phyloP scores from a whole-genome alignment of 2,888 invertebrate genomes.

The Hemistola chrysoprasaria region DNA sequence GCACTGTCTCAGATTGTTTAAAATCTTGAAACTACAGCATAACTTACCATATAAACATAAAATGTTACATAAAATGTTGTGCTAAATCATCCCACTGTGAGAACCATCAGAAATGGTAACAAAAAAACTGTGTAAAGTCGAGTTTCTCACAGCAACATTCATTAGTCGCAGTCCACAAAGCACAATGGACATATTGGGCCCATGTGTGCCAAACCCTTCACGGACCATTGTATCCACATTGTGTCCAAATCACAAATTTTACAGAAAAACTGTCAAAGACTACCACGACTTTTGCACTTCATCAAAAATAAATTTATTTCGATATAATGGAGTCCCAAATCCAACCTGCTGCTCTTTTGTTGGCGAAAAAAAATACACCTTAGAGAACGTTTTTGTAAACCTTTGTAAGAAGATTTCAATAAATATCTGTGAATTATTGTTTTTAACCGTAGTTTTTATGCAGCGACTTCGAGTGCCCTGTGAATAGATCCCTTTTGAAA shows the following conservation, averaged over 20 bases:
- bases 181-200: slow-evolving; percentile 71
- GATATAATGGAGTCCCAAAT: slow-evolving; percentile 57
- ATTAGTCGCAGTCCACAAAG: slow-evolving; percentile 57
- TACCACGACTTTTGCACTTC: slow-evolving; percentile 77
- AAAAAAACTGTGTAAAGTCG: slow-evolving; percentile 34
- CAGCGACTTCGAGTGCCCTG: slow-evolving; percentile 54
- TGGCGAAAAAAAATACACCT: slow-evolving; percentile 42
- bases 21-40: too few species aligned
- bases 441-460: slow-evolving; percentile 54
- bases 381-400: slow-evolving; percentile 39
- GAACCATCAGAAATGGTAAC: slow-evolving; percentile 25
- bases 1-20: too few species aligned
- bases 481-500: slow-evolving; percentile 50
- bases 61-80: slow-evolving; percentile 16
- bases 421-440: slow-evolving; percentile 68
- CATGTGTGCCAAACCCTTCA: slow-evolving; percentile 74
- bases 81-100: slow-evolving; percentile 30
- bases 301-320: slow-evolving; percentile 77
- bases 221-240: slow-evolving; percentile 59
- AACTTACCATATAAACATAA: slow-evolving; percentile 4
- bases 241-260: slow-evolving; percentile 58
- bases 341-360: slow-evolving; percentile 67
- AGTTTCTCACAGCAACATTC: slow-evolving; percentile 59
- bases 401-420: slow-evolving; percentile 50
- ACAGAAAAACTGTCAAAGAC: slow-evolving; percentile 64